Evolutionary conservation across 2,113 vertebrate species (phyloP), one percentile per base, ranked within the genome.

Genomic region (Alligator mississippiensis): DNA sequence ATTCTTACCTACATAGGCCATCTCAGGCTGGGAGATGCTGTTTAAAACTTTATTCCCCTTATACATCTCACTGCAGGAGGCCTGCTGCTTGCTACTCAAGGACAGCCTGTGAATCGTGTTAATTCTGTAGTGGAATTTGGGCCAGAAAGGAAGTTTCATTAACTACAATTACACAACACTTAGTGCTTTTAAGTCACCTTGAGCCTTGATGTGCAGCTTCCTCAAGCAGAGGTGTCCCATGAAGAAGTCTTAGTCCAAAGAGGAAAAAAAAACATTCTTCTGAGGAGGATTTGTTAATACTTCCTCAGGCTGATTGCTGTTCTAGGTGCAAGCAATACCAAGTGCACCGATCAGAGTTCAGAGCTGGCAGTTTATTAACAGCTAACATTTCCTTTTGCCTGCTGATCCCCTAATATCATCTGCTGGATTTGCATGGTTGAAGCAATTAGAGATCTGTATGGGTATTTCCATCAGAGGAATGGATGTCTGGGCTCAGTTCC

Each of bases 331-430:
- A 74, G 8, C 60, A 68, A 9, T 84, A 8, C 1, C 77, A 55
- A 47, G 47, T 47, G 5, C 79, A 4, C 16, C 14, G 47, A 21
- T 17, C 38, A 19, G 59, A 92, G 19, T 79, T 82, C 62, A 62
- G 60, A 87, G 88, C 14, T 91, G 5, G 59, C 84, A 75, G 27
- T 12, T 90, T 19, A 59, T 82, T 79, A 91, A 85, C 9, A 66
- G 27, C 34, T 61, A 61, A 34, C 61, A 1, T 24, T 59, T 5
- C 21, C 62, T 0, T 64, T 47, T 80, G 68, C 77, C 55, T 1
- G 5, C 28, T 38, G 22, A 15, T 58, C 1, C 9, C 4, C 19
- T 76, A 14, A 18, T 82, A 54, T 22, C 22, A 81, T 62, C n/a
- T 47, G 63, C 57, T 90, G 90, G 3, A 64, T 89, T 58, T 63